These are phyloP conservation scores for Sabellastarte sp. DNA, from an alignment of 2,888 invertebrate species.

Conservation along the genomic window DNA sequence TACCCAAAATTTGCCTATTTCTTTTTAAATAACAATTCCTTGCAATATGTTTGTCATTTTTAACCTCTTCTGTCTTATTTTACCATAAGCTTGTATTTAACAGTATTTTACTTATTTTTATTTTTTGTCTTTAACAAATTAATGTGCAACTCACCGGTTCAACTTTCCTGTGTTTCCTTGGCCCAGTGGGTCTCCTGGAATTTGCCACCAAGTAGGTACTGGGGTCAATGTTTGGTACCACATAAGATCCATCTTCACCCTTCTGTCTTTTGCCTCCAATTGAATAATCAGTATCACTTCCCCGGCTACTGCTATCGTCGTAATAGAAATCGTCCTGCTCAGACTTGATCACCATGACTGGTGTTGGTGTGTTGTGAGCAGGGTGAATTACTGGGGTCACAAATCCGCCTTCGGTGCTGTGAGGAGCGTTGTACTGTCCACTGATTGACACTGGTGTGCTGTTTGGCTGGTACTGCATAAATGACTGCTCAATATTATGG, in stretches of 20 bases:
- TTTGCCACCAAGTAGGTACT: conserved; percentile 4
- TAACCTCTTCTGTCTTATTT: no score
- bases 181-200: neutral
- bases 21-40: no score
- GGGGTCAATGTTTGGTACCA: conserved; percentile 2
- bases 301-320: neutral
- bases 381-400: neutral
- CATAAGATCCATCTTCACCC: neutral
- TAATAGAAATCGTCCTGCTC: neutral
- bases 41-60: no score
- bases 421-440: neutral
- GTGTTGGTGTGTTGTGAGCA: neutral
- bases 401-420: neutral
- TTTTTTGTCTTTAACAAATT: no score
- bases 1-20: no score
- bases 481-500: neutral
- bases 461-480: neutral
- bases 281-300: neutral
- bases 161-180: neutral
- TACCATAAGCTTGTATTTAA: no score
- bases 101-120: neutral
- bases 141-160: neutral
- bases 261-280: neutral
- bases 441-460: neutral
- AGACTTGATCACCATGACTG: neutral